A percentile compares a stretch with the other conserved stretches of the same genome.
These are phyloP conservation scores for Oophaga pumilio DNA, from an alignment of 2,113 vertebrate genomes.

Conservation along the genomic window DNA sequence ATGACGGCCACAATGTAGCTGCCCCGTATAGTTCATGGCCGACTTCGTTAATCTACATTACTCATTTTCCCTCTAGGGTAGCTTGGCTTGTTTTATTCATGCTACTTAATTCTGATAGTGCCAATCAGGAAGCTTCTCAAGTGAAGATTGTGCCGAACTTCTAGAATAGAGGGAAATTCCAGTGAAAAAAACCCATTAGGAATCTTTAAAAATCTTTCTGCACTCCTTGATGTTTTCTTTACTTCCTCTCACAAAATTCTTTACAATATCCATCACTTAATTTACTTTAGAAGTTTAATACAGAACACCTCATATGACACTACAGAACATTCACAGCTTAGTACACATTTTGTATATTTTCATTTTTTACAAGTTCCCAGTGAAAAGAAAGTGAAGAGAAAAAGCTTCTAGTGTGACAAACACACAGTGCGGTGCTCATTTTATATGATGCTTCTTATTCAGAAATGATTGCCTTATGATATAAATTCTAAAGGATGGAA, in stretches of 20 bases:
- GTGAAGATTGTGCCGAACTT: slow-evolving; percentile 16
- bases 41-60: slow-evolving; percentile 11
- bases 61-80: background rate
- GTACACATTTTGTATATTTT: slow-evolving; percentile 3
- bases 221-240: background rate
- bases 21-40: slow-evolving; percentile 18
- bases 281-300: background rate
- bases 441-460: background rate
- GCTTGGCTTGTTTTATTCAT: slow-evolving; percentile 19
- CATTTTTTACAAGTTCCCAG: slow-evolving; percentile 1
- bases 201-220: background rate
- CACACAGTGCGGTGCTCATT: background rate
- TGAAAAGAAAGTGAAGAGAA: slow-evolving; percentile 6
- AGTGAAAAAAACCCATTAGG: background rate
- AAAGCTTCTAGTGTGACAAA: background rate
- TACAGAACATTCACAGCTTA: background rate
- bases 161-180: background rate
- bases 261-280: background rate
- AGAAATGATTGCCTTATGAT: background rate
- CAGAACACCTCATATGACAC: background rate
- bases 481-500: background rate
- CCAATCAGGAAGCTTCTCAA: slow-evolving; percentile 3
- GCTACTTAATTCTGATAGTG: slow-evolving; percentile 46
- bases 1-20: slow-evolving; percentile 16
- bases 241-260: background rate